Base-by-base conservation (phyloP, 2,797 vertebrate species). In the Coccyzus lansbergi region DNA sequence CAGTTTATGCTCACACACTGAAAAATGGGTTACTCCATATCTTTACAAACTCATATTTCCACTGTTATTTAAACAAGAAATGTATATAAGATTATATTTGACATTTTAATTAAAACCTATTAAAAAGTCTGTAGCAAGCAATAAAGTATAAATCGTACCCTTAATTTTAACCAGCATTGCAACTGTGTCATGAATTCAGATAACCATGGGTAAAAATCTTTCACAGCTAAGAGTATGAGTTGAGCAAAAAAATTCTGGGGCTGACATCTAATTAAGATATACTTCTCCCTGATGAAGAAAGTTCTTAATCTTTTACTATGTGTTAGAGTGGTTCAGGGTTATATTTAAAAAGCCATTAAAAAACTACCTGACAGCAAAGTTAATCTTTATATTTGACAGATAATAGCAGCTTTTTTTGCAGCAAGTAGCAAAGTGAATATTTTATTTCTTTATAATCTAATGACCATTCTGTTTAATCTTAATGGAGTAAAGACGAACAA, bases 371-470 rank as follows among this genome's bases (percentile, higher is more conserved):
- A 87, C 95, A 91, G 94, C 74, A 92, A 95, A 93, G 88, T 95
- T 95, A 96, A 97, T 97, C 92, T 97, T 93, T 91, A 49, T 77
- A 91, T 88, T 93, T 96, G 96, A 95, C 89, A 97, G 95, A 94
- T 93, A 94, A 96, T 88, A 93, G 86, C 49, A 91, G 90, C 68
- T 63, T 93, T 52, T 96, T 96, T 86, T 92, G 33, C 79, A 91
- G 49, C 63, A 86, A 93, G 89, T 69, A 85, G 74, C 12, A 12
- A 91, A 97, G 89, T 81, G 93, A 94, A 76, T 93, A 91, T 97
- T 96, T 95, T 94, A 93, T 83, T 96, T 95, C 93, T 94, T 95
- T 92, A 93, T 93, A 92, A 96, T 94, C 83, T 94, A 96, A 96
- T 96, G 94, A 93, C 95, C 84, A 36, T 83, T 94, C 89, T 94